Evolutionary conservation across 35 echinoderm and acorn worm genomes (phyloP).

Genomic region (Lytechinus pictus): DNA sequence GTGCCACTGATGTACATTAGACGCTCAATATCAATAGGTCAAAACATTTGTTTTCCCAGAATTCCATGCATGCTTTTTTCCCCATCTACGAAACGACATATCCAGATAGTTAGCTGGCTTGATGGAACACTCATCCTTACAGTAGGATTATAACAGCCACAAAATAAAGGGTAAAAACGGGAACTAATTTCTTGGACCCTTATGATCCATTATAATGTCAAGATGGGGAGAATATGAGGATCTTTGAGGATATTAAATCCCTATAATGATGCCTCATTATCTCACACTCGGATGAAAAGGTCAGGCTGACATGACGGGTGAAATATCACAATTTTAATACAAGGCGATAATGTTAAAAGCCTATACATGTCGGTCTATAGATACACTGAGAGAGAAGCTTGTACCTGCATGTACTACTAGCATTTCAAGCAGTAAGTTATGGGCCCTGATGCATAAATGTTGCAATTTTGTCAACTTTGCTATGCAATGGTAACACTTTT

Average conservation of each 20-base stretch:
- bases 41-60: background rate
- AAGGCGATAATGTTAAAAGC: background rate
- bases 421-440: no score
- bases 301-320: background rate
- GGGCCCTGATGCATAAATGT: no score
- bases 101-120: background rate
- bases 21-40: background rate
- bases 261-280: background rate
- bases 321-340: background rate
- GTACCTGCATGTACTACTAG: background rate
- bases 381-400: background rate
- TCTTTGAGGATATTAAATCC: background rate
- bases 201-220: no score
- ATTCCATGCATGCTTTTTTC: background rate
- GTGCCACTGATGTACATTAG: no score
- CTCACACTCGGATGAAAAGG: background rate
- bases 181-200: background rate
- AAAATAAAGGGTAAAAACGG: background rate
- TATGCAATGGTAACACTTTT: no score
- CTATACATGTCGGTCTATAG: no score
- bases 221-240: no score
- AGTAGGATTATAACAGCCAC: background rate
- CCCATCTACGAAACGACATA: background rate
- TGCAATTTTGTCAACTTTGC: no score
- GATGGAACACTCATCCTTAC: background rate